Conservation (phyloP, 2,888 invertebrate genomes). For the Tachystola acroxantha region DNA sequence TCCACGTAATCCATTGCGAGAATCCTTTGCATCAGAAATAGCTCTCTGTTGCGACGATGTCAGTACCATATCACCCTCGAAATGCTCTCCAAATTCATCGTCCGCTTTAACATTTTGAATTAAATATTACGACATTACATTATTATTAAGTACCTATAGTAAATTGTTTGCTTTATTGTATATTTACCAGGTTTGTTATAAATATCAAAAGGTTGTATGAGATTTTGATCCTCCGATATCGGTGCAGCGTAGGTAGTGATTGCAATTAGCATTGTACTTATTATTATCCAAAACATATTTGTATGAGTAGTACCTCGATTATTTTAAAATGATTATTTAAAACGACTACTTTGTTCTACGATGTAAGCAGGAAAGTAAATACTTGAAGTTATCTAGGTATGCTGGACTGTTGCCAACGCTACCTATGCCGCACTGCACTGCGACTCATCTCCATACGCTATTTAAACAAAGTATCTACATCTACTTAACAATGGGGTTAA, state of each 20-base stretch:
- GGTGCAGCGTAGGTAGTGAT: constrained; percentile 27
- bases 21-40: constrained; percentile 30
- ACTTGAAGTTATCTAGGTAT: neutral
- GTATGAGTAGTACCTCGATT: too few species aligned
- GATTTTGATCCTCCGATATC: constrained; percentile 20
- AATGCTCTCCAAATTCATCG: constrained; percentile 53
- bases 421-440: constrained; percentile 6
- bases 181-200: neutral
- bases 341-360: too few species aligned
- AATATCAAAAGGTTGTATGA: constrained; percentile 9
- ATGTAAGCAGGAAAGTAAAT: neutral
- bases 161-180: too few species aligned
- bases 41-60: constrained; percentile 40
- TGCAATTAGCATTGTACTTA: constrained; percentile 15
- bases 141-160: neutral
- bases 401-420: neutral
- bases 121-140: neutral
- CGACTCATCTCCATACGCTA: constrained; percentile 10
- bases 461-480: constrained; percentile 17
- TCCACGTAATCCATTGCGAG: constrained; percentile 61
- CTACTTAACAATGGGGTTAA: constrained; percentile 32
- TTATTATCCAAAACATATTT: constrained; percentile 2
- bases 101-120: too few species aligned
- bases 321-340: too few species aligned
- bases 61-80: constrained; percentile 72